Evolutionary conservation across 2,797 vertebrate genomes (phyloP).

Genomic region (Rousettus madagascariensis): DNA sequence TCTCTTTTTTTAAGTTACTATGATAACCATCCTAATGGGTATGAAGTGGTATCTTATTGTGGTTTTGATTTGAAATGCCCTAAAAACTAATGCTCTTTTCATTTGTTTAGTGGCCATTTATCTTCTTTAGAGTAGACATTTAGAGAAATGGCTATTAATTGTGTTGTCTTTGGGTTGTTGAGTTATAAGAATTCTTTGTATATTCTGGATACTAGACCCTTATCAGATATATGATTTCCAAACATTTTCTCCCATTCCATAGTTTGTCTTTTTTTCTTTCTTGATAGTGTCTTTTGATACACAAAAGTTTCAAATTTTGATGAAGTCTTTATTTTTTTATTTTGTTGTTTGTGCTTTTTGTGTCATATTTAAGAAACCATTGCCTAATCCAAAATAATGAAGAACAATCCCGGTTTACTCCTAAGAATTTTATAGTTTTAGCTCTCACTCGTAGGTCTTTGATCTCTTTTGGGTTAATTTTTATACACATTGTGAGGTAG

Average conservation of each 20-base stretch:
- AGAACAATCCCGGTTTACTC: not conserved
- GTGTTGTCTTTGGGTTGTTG: not conserved
- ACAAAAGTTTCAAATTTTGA: not conserved
- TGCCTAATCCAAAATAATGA: not conserved
- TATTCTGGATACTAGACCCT: not conserved
- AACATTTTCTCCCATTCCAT: not conserved
- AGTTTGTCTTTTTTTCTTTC: not conserved
- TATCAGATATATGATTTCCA: not conserved
- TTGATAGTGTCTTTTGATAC: not conserved
- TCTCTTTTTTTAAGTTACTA: not conserved
- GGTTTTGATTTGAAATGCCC: conserved; percentile 18
- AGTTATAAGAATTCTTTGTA: not conserved
- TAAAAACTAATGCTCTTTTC: not conserved
- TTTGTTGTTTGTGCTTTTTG: not conserved
- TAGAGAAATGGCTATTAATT: not conserved
- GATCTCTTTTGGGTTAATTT: not conserved
- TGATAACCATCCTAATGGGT: not conserved
- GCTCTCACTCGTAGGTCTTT: not conserved
- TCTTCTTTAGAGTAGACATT: not conserved
- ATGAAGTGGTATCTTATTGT: not conserved
- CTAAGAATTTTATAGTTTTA: not conserved
- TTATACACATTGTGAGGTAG: not conserved
- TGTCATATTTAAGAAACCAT: not conserved
- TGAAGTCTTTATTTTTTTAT: not conserved
- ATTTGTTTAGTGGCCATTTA: not conserved